phyloP scores from a whole-genome alignment of 92 coral and sea anemone species.

The Phenganax marumi region DNA sequence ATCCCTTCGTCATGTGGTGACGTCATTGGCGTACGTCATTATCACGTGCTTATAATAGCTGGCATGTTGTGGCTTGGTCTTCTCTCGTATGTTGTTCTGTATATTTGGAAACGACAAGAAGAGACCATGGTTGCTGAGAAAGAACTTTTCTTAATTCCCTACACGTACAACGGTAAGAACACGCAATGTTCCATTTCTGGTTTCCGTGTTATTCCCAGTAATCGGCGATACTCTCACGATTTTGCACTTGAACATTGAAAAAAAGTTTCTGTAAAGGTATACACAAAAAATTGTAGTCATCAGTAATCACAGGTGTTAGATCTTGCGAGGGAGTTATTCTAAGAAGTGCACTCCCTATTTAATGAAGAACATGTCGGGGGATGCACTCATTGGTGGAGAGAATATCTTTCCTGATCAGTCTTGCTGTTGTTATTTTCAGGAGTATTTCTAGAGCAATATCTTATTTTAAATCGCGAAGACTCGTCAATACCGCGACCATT shows the following conservation, averaged over 20 bases:
- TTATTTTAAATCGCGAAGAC: conserved; percentile 63
- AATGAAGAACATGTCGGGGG: no score
- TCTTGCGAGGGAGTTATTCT: no score
- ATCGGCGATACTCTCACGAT: no score
- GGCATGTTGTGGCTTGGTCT: conserved; percentile 32
- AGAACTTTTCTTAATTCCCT: conserved; percentile 30
- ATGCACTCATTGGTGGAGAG: not conserved
- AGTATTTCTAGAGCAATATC: conserved; percentile 54
- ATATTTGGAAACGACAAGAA: conserved; percentile 31
- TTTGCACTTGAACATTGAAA: no score
- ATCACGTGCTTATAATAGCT: conserved; percentile 37
- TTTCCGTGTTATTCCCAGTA: no score
- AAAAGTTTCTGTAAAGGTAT: no score
- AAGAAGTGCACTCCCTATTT: no score
- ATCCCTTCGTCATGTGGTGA: conserved; percentile 22
- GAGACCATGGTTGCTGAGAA: conserved; percentile 27
- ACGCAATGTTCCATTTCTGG: not conserved
- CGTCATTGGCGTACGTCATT: conserved; percentile 20
- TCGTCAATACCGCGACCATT: conserved; percentile 48
- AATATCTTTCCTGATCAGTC: not conserved
- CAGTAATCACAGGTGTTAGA: no score
- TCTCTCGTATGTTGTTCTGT: conserved; percentile 23
- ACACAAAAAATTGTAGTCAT: no score
- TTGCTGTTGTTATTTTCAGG: conserved; percentile 31
- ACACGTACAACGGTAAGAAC: conserved; percentile 37